A percentile compares a stretch with the other conserved stretches of the same genome.
These are phyloP conservation scores for Archocentrus centrarchus DNA, from an alignment of 2,113 vertebrate species.

Conservation along the genomic window DNA sequence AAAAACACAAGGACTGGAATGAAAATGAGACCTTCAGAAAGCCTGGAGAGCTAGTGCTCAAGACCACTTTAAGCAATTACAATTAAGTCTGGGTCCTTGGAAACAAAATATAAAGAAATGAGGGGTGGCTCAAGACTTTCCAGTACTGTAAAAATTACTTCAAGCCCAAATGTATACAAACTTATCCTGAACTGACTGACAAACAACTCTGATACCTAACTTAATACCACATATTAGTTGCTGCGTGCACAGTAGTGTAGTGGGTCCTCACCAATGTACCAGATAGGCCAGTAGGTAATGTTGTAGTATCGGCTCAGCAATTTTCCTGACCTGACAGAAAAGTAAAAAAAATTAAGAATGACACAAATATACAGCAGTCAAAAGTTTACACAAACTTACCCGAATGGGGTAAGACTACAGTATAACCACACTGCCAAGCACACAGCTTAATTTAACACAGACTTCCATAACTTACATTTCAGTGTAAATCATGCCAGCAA, in stretches of 20 bases:
- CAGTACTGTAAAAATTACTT: neutral
- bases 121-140: neutral
- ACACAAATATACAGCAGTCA: neutral
- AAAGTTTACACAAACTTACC: no score
- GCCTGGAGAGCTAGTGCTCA: neutral
- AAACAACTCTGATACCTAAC: neutral
- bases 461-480: constrained; percentile 87
- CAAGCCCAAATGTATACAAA: neutral
- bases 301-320: constrained; percentile 90
- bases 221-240: neutral
- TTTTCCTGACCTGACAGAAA: constrained; percentile 87
- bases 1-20: no score
- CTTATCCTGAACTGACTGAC: neutral
- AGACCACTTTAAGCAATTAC: neutral
- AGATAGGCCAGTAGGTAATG: constrained; percentile 91
- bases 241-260: neutral
- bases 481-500: constrained; percentile 95
- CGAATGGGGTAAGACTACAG: no score
- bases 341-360: neutral
- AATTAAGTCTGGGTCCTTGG: neutral
- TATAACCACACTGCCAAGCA: neutral
- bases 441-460: neutral
- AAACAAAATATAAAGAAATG: neutral
- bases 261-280: constrained; percentile 92
- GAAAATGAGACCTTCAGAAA: neutral